Percentiles rank a stretch among this genome's conserved stretches.
Evolutionary conservation across 2,888 invertebrate species (phyloP).

Genomic region (Allacma fusca): DNA sequence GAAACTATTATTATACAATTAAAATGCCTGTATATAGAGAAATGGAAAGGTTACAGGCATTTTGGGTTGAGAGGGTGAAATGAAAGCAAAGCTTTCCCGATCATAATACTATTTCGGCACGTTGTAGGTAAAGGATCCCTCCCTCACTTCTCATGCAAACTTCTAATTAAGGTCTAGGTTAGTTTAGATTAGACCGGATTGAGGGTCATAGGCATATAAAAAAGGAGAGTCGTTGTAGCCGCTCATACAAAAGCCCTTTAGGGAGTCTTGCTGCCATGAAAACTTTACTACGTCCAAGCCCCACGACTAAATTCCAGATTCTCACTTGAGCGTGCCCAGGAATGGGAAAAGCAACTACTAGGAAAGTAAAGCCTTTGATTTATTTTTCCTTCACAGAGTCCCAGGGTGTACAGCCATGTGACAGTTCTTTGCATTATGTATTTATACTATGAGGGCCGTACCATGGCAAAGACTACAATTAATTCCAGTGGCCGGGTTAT

Average conservation of each 20-base stretch:
- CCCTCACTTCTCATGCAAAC: conserved; percentile 8
- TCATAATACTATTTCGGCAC: too few relatives aligned
- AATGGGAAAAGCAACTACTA: too few relatives aligned
- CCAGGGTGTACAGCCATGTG: neutral
- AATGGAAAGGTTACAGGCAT: too few relatives aligned
- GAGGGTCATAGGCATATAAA: neutral
- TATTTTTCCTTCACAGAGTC: neutral
- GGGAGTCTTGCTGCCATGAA: neutral
- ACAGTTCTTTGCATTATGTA: neutral
- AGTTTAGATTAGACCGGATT: neutral
- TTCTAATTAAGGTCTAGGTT: conserved; percentile 42
- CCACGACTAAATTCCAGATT: neutral
- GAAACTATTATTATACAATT: too few relatives aligned
- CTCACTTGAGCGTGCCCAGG: neutral
- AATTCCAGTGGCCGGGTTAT: neutral
- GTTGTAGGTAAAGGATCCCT: conserved; percentile 2
- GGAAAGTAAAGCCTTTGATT: neutral
- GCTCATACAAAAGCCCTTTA: neutral
- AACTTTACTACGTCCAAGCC: neutral
- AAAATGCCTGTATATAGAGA: too few relatives aligned
- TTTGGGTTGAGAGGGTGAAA: too few relatives aligned
- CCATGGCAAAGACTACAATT: neutral
- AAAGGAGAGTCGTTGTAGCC: neutral
- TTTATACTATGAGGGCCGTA: neutral
- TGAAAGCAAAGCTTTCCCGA: too few relatives aligned